Evolutionary conservation across 2,113 vertebrate species (phyloP), one percentile per base, ranked within the genome.

Genomic region (Cephalopterus ornatus): DNA sequence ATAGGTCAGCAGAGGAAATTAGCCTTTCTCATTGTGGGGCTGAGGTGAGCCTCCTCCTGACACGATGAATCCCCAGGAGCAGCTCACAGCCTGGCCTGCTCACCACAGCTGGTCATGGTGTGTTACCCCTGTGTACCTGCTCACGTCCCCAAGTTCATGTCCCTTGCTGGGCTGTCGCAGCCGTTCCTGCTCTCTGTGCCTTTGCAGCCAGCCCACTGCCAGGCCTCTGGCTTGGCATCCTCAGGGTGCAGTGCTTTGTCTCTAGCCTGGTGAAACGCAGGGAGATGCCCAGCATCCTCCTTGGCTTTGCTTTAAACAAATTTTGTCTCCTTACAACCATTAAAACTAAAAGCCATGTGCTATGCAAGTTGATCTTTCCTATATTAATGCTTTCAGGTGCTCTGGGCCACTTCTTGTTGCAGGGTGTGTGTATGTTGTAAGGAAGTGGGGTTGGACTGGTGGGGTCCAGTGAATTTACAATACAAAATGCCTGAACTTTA

Each of bases 341-440:
- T 93, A 88, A 91, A 90, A 66, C 14, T 8, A 11, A 91, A 89
- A 71, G 32, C 74, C 16, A 17, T 4, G 2, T 37, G 67, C 72
- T 73, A 41, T 6, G 68, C 84, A 50, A 63, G 67, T 94, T 68
- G 47, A 65, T 95, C 92, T 93, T 88, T 63, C 33, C 39, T 65
- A 2, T 74, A 22, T 77, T 67, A 50, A 32, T 95, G 70, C 84
- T 91, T 97, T 86, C 61, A 68, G 96, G 85, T 91, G 59, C 56
- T 56, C 21, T 53, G 49, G 50, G 88, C 79, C 33, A 7, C 74
- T 90, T 52, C 73, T 76, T 37, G 26, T 11, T 77, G n/a, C 28
- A 80, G 71, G 2, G 0, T 15, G 21, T 55, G 32, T 17, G 3
- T 42, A 12, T n/a, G 3, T 59, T 50, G 59, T 49, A 53, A 88